Evolutionary conservation across 2,888 invertebrate species (phyloP).

Genomic region (Hirtodrosophila histrioides): DNA sequence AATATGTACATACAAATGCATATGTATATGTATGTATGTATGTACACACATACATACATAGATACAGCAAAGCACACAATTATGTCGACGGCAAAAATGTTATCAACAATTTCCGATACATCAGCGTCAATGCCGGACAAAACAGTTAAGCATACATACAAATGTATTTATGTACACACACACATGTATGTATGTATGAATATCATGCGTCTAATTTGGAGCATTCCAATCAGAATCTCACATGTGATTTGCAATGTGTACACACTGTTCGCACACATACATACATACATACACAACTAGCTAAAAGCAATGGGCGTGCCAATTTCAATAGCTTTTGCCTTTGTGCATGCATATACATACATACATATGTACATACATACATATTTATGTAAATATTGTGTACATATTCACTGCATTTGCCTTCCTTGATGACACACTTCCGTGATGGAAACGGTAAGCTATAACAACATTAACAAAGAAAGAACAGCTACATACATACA

Average conservation of each 20-base stretch:
- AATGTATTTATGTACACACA: not conserved
- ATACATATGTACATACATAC: conserved; percentile 2
- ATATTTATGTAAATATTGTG: not conserved
- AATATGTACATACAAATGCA: no score
- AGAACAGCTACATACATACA: no score
- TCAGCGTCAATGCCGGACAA: not conserved
- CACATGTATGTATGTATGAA: conserved; percentile 1
- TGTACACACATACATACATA: no score
- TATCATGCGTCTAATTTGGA: conserved; percentile 12
- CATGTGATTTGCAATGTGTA: conserved; percentile 11
- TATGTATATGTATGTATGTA: no score
- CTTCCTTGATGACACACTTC: conserved; percentile 38
- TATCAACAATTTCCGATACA: no score
- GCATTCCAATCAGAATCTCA: conserved; percentile 25
- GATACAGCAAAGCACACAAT: no score
- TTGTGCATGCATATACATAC: not conserved
- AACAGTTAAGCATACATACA: not conserved
- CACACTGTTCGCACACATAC: not conserved
- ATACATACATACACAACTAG: conserved; percentile 21
- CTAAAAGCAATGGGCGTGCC: conserved; percentile 28
- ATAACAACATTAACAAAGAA: conserved; percentile 10
- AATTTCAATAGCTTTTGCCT: conserved; percentile 16
- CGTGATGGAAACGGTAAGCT: conserved; percentile 27
- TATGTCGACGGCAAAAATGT: no score
- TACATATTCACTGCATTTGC: conserved; percentile 13